These are phyloP conservation scores for Scartelaos histophorus DNA, from an alignment of 2,113 vertebrate species.

Conservation along the genomic window DNA sequence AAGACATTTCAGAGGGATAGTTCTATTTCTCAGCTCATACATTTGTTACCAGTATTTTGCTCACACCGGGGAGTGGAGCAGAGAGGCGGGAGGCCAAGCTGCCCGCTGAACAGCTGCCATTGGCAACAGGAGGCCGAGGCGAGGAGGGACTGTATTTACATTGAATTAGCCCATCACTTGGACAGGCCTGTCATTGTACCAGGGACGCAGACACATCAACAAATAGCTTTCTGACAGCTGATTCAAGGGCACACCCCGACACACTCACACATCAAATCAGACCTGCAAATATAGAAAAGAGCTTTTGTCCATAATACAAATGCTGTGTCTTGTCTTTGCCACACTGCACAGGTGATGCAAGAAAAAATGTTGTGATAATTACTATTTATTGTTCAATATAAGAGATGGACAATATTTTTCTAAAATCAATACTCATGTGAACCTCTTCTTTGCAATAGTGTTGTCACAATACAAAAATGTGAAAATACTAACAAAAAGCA, in stretches of 20 bases:
- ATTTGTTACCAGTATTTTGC: constrained; percentile 45
- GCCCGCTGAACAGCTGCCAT: constrained; percentile 55
- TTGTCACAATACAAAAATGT: no score
- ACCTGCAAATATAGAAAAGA: constrained; percentile 38
- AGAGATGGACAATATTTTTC: no score
- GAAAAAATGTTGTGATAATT: no score
- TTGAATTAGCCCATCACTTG: constrained; percentile 61
- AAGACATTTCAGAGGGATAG: background rate
- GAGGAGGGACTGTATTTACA: constrained; percentile 52
- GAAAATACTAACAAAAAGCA: no score
- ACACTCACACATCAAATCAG: constrained; percentile 53
- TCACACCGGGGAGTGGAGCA: constrained; percentile 32
- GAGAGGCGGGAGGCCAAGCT: constrained; percentile 36
- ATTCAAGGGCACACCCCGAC: constrained; percentile 65
- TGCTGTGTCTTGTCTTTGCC: constrained; percentile 2
- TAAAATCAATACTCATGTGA: no score
- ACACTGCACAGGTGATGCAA: background rate
- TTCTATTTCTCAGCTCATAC: constrained; percentile 27
- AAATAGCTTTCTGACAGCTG: constrained; percentile 45
- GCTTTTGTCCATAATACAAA: constrained; percentile 35
- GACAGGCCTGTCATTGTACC: constrained; percentile 43
- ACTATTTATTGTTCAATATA: no score
- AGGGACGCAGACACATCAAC: constrained; percentile 53
- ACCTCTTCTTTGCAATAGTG: no score
- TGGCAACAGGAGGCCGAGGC: constrained; percentile 54